Evolutionary conservation across 2,797 vertebrate genomes (phyloP), one percentile per base, ranked within the genome.

Genomic region (Cuniculus paca): DNA sequence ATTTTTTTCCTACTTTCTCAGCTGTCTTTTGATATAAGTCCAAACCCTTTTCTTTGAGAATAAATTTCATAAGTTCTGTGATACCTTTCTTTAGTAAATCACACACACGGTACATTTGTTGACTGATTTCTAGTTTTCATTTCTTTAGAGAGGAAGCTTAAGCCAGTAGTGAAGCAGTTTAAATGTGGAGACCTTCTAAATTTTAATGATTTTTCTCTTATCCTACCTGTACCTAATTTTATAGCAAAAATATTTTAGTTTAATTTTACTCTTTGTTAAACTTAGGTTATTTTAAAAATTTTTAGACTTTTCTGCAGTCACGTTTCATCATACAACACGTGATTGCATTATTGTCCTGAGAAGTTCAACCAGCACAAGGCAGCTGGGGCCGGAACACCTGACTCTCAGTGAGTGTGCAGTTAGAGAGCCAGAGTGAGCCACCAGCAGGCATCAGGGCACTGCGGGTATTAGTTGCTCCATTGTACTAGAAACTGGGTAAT

Each of bases 181-280:
- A 19, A 93, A 77, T 61, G 2, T 91, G 75, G 63, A 17, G 7
- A 50, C 58, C 39, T 54, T 89, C 19, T 84, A 75, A 9, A 91
- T 88, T 84, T 95, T 58, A 83, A 31, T 77, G 9, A 4, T 58
- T 93, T 96, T 95, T 82, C n/a, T 60, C 28, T 61, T 79, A 79
- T 74, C 17, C 8, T 56, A 90, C 19, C 19, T 4, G 28, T n/a
- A 75, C 7, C 28, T 79, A 88, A 88, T 91, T 81, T 84, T 84
- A 77, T 6, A 85, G 63, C 34, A 91, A 77, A 56, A 36, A 39
- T 26, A 54, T 56, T 77, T 77, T 63, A 74, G 20, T 48, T 92
- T 82, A 58, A n/a, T 70, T 87, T 80, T 75, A 81, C 52, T 63
- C n/a, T 96, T 91, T 88, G 52, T 78, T 83, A 96, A 87, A 90